Evolutionary conservation across 2,888 invertebrate genomes (phyloP).

Genomic region (Liopterus haemorrhoidalis): DNA sequence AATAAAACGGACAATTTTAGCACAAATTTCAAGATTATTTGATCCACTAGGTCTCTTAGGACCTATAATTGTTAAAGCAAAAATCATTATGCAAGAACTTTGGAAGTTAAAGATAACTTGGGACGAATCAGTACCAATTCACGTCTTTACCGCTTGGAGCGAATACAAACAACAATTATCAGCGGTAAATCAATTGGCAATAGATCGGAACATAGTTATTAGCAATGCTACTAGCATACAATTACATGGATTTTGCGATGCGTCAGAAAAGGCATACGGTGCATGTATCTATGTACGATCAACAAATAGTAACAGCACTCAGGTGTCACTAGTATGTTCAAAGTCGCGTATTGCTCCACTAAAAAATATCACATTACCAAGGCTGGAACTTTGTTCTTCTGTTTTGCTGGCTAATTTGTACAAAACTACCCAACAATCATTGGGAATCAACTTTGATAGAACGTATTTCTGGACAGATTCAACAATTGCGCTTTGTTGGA

Average conservation of each 20-base stretch:
- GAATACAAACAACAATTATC: no score
- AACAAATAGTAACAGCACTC: neutral
- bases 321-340: neutral
- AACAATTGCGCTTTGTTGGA: slow-evolving; percentile 25
- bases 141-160: no score
- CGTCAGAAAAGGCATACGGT: slow-evolving; percentile 3
- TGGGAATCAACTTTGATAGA: slow-evolving; percentile 11
- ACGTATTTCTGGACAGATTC: slow-evolving; percentile 27
- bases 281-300: neutral
- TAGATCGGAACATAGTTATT: no score
- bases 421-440: slow-evolving; percentile 6
- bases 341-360: neutral
- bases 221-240: neutral
- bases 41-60: slow-evolving; percentile 17
- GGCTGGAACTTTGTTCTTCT: neutral
- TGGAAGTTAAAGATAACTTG: slow-evolving; percentile 10
- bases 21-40: slow-evolving; percentile 10
- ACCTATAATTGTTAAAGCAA: slow-evolving; percentile 9
- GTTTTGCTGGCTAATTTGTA: slow-evolving; percentile 9
- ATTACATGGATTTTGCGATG: slow-evolving; percentile 3
- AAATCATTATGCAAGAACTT: slow-evolving; percentile 16
- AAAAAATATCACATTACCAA: neutral
- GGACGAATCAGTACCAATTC: slow-evolving; percentile 14
- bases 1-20: slow-evolving; percentile 8
- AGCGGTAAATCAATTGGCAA: no score